Base-by-base conservation (phyloP, 1,140 invertebrate genomes). In the Drosophila micromelanica region DNA sequence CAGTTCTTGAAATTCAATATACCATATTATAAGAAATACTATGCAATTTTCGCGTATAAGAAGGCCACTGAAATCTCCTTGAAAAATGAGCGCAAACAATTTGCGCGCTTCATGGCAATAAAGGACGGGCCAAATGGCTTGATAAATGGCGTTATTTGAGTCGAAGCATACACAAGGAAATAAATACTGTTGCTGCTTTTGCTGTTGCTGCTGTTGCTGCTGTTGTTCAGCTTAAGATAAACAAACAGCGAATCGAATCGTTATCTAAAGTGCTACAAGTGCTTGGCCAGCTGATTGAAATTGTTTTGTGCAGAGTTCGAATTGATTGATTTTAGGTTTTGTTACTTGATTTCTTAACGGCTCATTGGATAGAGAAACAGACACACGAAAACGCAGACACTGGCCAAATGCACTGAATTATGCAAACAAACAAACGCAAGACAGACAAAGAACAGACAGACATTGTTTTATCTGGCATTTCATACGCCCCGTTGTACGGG, bases 81-180 rank as follows among this genome's bases (percentile, higher is more conserved):
- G 81, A 80, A 70, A 77, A 86, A 85, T 81, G 69, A 74, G 78
- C 61, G 48, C 78, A 71, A 62, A 65, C 62, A 59, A 65, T 45
- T 62, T 57, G 37, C 32, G 35, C 37, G 52, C 48, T 61, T 74
- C 48, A 40, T 54, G 49, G 78, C 68, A 60, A 74, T 86, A 77
- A 86, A 77, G 68, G 51, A 80, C 48, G 30, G 40, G 52, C 20
- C 57, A 38, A 69, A 55, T 13, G 69, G 54, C 73, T 78, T 81
- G 82, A 87, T 84, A 81, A 81, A 81, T 81, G 71, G 64, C 52
- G 64, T 69, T 76, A 81, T 78, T 84, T 65, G 57, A 84, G 64
- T 75, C 72, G 63, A 60, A 72, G 52, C 75, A 63, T 42, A 32
- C 38, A 43, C 32, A 46, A 42, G 45, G 6, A 45, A 15, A 45